A percentile compares a stretch with the other conserved stretches of the same genome.
Evolutionary conservation across 2,888 invertebrate genomes (phyloP).

Genomic region (Lomographa bimaculata): DNA sequence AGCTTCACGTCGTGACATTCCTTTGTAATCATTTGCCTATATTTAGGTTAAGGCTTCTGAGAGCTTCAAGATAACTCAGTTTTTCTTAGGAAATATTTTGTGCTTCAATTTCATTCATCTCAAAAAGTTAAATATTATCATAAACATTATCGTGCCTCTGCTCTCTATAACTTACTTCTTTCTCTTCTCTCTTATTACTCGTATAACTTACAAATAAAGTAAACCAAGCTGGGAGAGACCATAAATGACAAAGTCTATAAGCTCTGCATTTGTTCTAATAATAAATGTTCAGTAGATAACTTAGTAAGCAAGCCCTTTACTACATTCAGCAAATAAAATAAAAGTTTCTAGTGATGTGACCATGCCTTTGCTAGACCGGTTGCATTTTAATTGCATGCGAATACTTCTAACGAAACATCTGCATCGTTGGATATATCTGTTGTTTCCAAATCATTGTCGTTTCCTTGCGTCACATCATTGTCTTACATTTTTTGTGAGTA

Average conservation of each 20-base stretch:
- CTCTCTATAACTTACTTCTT: too few species aligned
- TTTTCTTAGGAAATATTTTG: conserved; percentile 34
- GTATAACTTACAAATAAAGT: background rate
- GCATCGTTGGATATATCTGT: conserved; percentile 23
- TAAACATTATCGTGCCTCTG: too few species aligned
- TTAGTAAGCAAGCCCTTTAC: background rate
- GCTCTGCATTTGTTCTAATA: conserved; percentile 1
- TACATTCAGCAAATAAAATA: conserved; percentile 3
- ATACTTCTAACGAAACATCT: conserved; percentile 11
- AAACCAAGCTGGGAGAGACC: too few species aligned
- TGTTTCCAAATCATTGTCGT: conserved; percentile 24
- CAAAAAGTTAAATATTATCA: too few species aligned
- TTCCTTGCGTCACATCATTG: conserved; percentile 29
- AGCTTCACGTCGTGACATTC: conserved; percentile 81
- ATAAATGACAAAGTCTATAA: conserved; percentile 1
- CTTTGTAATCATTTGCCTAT: conserved; percentile 69
- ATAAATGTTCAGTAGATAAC: background rate
- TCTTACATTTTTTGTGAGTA: conserved; percentile 17
- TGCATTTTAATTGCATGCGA: conserved; percentile 8
- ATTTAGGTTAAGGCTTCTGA: conserved; percentile 77
- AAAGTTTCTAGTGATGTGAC: background rate
- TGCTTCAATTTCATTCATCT: conserved; percentile 26
- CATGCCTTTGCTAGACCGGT: conserved; percentile 1
- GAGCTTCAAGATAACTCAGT: conserved; percentile 42
- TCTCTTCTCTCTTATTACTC: background rate